Evolutionary conservation across 1,140 invertebrate species (phyloP).

Genomic region (Drosophila equinoxialis): DNA sequence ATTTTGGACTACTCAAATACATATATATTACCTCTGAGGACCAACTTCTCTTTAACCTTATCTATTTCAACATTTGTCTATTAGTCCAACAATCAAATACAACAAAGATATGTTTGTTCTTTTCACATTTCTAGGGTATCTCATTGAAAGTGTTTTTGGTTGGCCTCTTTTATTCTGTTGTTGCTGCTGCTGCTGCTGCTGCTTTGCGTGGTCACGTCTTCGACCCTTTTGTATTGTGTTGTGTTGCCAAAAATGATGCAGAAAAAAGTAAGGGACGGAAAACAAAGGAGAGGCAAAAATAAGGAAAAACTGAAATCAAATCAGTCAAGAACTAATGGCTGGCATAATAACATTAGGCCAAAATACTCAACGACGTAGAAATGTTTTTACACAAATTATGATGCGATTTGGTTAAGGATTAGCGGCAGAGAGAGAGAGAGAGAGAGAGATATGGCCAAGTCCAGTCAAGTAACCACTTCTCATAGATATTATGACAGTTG

Average conservation of each 20-base stretch:
- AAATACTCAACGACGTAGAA: slow-evolving; percentile 53
- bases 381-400: slow-evolving; percentile 68
- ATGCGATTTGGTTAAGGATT: slow-evolving; percentile 45
- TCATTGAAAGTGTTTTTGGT: slow-evolving; percentile 1
- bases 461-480: slow-evolving; percentile 48
- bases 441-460: background rate
- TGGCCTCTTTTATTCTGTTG: background rate
- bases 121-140: slow-evolving; percentile 3
- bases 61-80: background rate
- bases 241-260: background rate
- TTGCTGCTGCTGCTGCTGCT: background rate
- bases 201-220: slow-evolving; percentile 11
- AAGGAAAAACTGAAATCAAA: slow-evolving; percentile 50
- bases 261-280: background rate
- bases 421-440: slow-evolving; percentile 21
- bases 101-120: too few species aligned
- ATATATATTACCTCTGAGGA: too few species aligned
- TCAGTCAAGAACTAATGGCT: slow-evolving; percentile 70
- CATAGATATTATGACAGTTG: slow-evolving; percentile 70
- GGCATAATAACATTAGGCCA: slow-evolving; percentile 62
- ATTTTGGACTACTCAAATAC: too few species aligned
- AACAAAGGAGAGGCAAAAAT: background rate
- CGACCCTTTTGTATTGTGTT: background rate
- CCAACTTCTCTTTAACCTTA: background rate
- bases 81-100: background rate